Base-by-base conservation (phyloP, 2,888 invertebrate genomes). In the Xestobium rufovillosum region DNA sequence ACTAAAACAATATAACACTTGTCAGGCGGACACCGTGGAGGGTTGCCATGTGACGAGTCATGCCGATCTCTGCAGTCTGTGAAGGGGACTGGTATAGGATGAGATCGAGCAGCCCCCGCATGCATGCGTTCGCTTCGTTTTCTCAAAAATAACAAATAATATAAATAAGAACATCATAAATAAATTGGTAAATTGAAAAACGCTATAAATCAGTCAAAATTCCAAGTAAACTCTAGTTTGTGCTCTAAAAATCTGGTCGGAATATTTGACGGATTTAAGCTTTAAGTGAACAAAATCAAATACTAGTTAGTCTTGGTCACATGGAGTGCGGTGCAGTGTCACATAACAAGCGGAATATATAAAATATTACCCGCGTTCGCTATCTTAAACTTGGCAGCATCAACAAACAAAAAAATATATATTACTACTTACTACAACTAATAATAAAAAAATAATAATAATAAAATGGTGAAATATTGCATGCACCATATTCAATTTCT, bases 371-470 rank as follows among this genome's bases (percentile, higher is more conserved):
- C 45, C 42, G 48, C 47, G 50, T 41, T 50, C 47, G 45, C 49
- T 65, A 67, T 66, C 66, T 67, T 66, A 66, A 62, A 65, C 64
- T 65, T 60, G 67, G 67, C 67, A 67, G 67, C 67, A 65, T 65
- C 61, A 66, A 66, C 65, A 65, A 67, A 63, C 57, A 61, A 62
- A 61, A 57, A 60, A 58, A 53, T 51, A 55, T 12, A 31, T 11
- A 14, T 54, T 53, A 56, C 55, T 55, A 57, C 53, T 59, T 57
- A 56, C 61, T 60, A 63, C 60, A 59, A 65, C 63, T 63, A 64
- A 41, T 47, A 44, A 40, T 38, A 38, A 44, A 43, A 48, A 32
- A 43, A 44, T 45, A 51, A 51, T 45, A 47, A 47, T 36, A 47
- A 45, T 39, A 41, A 45, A 36, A 40, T 34, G 27, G 37, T 47